phyloP scores from a whole-genome alignment of 2,797 vertebrate species.

The Acanthopagrus latus region DNA sequence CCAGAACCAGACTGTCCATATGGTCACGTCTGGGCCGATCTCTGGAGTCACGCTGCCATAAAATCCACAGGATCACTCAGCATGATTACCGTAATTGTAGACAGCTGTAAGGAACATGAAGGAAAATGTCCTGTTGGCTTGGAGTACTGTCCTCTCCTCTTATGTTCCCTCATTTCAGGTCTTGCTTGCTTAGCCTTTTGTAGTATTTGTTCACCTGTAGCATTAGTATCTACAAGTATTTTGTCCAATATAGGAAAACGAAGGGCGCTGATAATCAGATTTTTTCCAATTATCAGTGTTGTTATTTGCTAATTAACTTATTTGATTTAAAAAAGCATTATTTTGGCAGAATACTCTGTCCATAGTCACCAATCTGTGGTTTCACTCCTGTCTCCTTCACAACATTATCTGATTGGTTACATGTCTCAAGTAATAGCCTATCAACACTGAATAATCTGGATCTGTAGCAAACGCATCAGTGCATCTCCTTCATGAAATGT shows the following conservation, averaged over 20 bases:
- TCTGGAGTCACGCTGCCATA: conserved; percentile 62
- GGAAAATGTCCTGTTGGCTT: conserved; percentile 47
- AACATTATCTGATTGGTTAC: no score
- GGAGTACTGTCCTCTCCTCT: conserved; percentile 22
- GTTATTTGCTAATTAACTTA: no score
- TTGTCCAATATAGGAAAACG: no score
- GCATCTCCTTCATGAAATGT: background rate
- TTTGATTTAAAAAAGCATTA: no score
- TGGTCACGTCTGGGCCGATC: conserved; percentile 58
- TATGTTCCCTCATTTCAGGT: conserved; percentile 7
- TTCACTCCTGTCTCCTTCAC: no score
- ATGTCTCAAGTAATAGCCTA: no score
- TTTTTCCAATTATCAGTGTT: no score
- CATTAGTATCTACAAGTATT: background rate
- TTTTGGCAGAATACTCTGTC: no score
- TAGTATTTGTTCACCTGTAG: background rate
- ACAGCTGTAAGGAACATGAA: conserved; percentile 62
- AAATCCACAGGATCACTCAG: conserved; percentile 65
- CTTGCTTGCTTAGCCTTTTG: conserved; percentile 6
- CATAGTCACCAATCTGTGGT: no score
- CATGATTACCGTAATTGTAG: conserved; percentile 67
- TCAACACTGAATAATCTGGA: no score
- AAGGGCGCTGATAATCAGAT: no score
- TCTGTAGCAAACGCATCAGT: background rate
- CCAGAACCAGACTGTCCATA: conserved; percentile 75